These are phyloP conservation scores for Oxyura jamaicensis DNA, from an alignment of 2,113 vertebrate species.

Conservation along the genomic window DNA sequence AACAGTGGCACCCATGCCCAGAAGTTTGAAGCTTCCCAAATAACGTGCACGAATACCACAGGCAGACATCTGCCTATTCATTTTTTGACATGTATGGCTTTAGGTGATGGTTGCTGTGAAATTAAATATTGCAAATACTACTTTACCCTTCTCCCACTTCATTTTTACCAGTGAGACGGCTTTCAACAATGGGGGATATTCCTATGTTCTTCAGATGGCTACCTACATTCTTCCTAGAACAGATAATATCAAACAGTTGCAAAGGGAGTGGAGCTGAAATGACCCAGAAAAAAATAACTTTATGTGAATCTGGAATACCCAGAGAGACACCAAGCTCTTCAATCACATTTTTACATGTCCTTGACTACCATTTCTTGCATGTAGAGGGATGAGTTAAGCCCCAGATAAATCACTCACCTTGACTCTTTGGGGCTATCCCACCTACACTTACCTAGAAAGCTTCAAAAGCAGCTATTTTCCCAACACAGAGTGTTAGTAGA, in stretches of 20 bases:
- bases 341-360: neutral
- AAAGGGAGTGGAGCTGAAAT: neutral
- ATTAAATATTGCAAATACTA: neutral
- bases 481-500: neutral
- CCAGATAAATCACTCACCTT: neutral
- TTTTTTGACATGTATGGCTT: neutral
- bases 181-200: neutral
- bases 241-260: neutral
- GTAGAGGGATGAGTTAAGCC: neutral
- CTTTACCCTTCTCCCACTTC: neutral
- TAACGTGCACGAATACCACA: neutral
- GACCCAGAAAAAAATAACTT: neutral
- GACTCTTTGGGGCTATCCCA: neutral
- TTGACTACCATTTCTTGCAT: neutral
- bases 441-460: neutral
- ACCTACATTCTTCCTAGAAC: neutral
- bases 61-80: neutral
- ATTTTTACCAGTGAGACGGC: neutral
- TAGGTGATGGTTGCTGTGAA: neutral
- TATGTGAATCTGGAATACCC: neutral
- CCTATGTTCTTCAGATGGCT: neutral
- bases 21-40: neutral
- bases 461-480: neutral
- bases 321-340: neutral
- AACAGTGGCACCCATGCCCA: neutral